Percentiles rank a stretch among this genome's conserved stretches.
Evolutionary conservation across 2,113 vertebrate genomes (phyloP).

Genomic region (Brachyhypopomus gauderio): DNA sequence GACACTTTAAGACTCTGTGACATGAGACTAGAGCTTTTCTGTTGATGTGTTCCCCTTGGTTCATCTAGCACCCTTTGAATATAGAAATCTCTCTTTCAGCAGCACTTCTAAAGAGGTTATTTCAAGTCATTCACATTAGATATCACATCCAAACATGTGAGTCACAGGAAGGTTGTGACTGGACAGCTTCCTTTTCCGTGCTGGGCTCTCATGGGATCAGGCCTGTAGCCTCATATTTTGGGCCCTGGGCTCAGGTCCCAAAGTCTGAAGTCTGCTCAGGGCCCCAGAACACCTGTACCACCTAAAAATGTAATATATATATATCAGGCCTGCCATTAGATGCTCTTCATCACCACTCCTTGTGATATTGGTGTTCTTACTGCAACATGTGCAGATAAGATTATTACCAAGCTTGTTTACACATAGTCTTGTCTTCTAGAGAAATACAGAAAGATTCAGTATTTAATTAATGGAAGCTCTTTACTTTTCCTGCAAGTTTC

Average conservation of each 20-base stretch:
- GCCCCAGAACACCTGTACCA: too few species aligned
- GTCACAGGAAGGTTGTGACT: constrained; percentile 20
- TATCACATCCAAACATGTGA: constrained; percentile 25
- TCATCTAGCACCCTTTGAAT: constrained; percentile 23
- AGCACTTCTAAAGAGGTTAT: constrained; percentile 1
- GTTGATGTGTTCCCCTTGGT: constrained; percentile 7
- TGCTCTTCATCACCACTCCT: neutral
- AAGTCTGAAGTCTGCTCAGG: too few species aligned
- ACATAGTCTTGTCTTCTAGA: neutral
- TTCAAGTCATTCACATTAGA: constrained; percentile 13
- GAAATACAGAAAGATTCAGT: neutral
- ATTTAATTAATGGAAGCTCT: neutral
- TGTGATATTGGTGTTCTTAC: constrained; percentile 1
- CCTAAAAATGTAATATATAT: too few species aligned
- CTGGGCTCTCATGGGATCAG: neutral
- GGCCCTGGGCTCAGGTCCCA: too few species aligned
- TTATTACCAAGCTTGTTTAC: neutral
- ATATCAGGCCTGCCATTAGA: too few species aligned
- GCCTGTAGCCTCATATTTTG: too few species aligned
- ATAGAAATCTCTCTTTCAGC: constrained; percentile 12
- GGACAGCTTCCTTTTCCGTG: neutral
- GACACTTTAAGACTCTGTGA: neutral
- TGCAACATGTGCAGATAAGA: neutral
- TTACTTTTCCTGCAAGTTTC: neutral
- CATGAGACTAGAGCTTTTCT: neutral